Evolutionary conservation across 2,888 invertebrate genomes (phyloP), one percentile per base, ranked within the genome.

Genomic region (Lacanobia wlatinum): DNA sequence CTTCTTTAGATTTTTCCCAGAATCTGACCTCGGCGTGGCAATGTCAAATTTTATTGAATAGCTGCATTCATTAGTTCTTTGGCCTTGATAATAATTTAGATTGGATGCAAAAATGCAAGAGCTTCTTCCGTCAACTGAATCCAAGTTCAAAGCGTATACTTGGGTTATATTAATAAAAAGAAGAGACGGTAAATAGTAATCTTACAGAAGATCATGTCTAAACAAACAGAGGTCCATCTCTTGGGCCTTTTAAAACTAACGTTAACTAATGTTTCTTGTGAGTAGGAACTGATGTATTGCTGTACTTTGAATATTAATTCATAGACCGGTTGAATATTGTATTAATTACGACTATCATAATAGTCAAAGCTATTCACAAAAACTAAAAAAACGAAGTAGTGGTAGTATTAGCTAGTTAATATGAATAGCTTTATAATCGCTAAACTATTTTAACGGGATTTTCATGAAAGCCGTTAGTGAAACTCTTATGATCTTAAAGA

Each of bases 31-130:
- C 53, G 23, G 2, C 10, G 8, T 40, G n/a, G 55, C 65, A 82
- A 78, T 78, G 67, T 74, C 70, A 78, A 68, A 73, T 50, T 64
- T 55, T 65, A 59, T 52, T 64, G 21, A 28, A 12, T 46, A 38
- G 12, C 21, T 8, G 59, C 23, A 65, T 34, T 55, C 14, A 56
- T 59, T 23, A 59, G 60, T 70, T 50, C 43, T 23, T 59, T 73
- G 73, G 52, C 62, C 63, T 28, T 74, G 53, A 28, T 65, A 52
- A 53, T 63, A 73, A 59, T 74, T 46, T 61, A 67, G 38, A 69
- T 72, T 69, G 16, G 43, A 56, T 63, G 53, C 34, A 66, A 65
- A n/a, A 56, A 72, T 52, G 16, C 53, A 61, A 60, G 62, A 4
- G 43, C 14, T 40, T 65, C 50, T 69, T 75, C 55, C 60, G 69